Percentiles rank a stretch among this genome's conserved stretches.
These are phyloP conservation scores for Drosophila merina DNA, from an alignment of 2,888 invertebrate species.

Conservation along the genomic window DNA sequence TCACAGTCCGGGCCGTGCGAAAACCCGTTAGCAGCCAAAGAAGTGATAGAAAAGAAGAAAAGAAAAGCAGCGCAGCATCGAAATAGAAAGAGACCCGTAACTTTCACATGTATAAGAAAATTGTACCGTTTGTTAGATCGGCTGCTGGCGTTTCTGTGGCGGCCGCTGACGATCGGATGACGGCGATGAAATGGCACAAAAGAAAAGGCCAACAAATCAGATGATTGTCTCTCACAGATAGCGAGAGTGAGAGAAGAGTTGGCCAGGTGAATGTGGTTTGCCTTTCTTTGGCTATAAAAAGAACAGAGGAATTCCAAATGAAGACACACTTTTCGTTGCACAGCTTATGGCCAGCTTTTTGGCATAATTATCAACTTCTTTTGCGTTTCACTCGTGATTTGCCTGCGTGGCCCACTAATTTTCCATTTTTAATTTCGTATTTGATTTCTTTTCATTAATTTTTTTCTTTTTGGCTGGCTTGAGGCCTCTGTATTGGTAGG, in stretches of 20 bases:
- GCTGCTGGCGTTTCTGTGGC: conserved; percentile 12
- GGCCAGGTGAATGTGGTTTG: conserved; percentile 43
- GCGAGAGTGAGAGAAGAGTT: conserved; percentile 32
- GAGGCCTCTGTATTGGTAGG: conserved; percentile 43
- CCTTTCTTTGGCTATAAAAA: conserved; percentile 10
- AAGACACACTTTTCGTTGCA: conserved; percentile 33
- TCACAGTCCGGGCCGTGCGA: conserved; percentile 51
- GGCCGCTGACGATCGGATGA: conserved; percentile 25
- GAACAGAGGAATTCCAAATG: conserved; percentile 12
- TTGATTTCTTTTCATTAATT: conserved; percentile 68
- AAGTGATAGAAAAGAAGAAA: conserved; percentile 27
- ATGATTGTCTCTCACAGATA: conserved; percentile 39
- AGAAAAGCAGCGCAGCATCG: conserved; percentile 43
- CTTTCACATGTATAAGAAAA: conserved; percentile 63
- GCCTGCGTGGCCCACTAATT: conserved; percentile 69
- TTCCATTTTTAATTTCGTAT: conserved; percentile 57
- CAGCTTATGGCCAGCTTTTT: conserved; percentile 14
- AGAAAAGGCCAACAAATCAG: conserved; percentile 53
- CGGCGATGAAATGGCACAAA: conserved; percentile 55
- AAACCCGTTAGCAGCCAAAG: conserved; percentile 61
- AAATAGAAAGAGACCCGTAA: conserved; percentile 60
- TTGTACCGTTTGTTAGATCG: conserved; percentile 59
- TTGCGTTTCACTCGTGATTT: conserved; percentile 19
- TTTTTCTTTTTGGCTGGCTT: conserved; percentile 40
- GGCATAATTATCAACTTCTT: conserved; percentile 43